Conservation (phyloP, 2,113 vertebrate species). For the Vireo altiloquus region DNA sequence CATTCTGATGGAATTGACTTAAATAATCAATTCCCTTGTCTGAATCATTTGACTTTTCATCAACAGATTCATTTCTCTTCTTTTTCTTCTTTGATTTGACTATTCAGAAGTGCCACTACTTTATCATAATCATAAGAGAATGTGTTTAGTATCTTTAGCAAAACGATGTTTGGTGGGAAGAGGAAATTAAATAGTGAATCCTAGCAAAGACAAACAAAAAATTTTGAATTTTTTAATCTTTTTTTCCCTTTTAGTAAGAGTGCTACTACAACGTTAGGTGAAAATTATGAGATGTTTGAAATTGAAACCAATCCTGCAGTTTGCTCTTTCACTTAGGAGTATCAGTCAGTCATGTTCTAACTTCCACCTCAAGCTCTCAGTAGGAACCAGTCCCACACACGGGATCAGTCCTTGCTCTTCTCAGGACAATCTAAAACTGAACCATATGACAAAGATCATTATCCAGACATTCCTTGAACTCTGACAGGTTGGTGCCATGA, state of each 20-base stretch:
- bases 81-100: constrained; percentile 46
- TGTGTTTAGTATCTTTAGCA: constrained; percentile 27
- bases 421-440: neutral
- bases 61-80: constrained; percentile 3
- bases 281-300: neutral
- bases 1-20: constrained; percentile 50
- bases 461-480: neutral
- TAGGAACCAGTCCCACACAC: neutral
- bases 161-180: neutral
- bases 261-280: neutral
- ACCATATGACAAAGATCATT: neutral
- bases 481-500: neutral
- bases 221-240: neutral
- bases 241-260: neutral
- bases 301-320: neutral
- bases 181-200: constrained; percentile 18
- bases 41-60: constrained; percentile 46
- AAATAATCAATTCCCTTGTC: constrained; percentile 42
- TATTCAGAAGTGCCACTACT: constrained; percentile 30
- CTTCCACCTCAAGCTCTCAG: neutral
- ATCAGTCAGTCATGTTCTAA: neutral
- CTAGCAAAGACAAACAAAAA: neutral
- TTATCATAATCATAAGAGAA: constrained; percentile 27
- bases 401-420: neutral
- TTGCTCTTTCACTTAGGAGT: neutral